Percentiles rank a stretch among this genome's conserved stretches.
Evolutionary conservation across 2,888 invertebrate genomes (phyloP).

Genomic region (Camptogramma bilineatum): DNA sequence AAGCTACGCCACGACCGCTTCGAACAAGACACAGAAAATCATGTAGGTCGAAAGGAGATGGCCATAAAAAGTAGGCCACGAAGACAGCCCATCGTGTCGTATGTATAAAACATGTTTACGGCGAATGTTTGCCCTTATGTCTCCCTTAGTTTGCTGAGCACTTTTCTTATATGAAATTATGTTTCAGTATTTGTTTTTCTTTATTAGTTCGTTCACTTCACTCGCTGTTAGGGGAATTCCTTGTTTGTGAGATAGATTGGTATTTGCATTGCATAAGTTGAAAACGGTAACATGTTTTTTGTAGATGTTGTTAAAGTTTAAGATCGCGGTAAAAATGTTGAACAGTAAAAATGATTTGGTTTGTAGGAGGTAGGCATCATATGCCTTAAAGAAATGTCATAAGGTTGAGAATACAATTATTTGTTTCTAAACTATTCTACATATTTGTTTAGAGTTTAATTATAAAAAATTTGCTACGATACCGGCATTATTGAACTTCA

Average conservation of each 20-base stretch:
- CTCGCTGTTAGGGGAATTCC: slow-evolving; percentile 36
- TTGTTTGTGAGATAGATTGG: slow-evolving; percentile 32
- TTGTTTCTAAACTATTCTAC: no score
- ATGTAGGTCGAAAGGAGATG: no score
- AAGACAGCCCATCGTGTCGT: slow-evolving; percentile 17
- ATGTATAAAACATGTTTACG: slow-evolving; percentile 6
- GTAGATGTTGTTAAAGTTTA: neutral
- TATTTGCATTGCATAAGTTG: slow-evolving; percentile 11
- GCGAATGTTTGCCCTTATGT: slow-evolving; percentile 33
- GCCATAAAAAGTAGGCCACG: neutral
- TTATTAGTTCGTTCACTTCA: slow-evolving; percentile 43
- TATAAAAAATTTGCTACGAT: no score
- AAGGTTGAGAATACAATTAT: no score
- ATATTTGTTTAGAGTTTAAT: no score
- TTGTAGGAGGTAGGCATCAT: no score
- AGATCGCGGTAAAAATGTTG: neutral
- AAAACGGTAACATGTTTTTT: neutral
- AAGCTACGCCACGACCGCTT: no score
- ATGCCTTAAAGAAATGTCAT: no score
- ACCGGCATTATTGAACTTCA: no score
- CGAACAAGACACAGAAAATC: no score
- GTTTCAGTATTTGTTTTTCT: slow-evolving; percentile 48
- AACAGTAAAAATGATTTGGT: no score
- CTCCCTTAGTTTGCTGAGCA: slow-evolving; percentile 43
- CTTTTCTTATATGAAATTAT: slow-evolving; percentile 50